A percentile compares a stretch with the other conserved stretches of the same genome.
These are phyloP conservation scores for Perognathus longimembris DNA, from an alignment of 2,113 vertebrate species.

Conservation along the genomic window DNA sequence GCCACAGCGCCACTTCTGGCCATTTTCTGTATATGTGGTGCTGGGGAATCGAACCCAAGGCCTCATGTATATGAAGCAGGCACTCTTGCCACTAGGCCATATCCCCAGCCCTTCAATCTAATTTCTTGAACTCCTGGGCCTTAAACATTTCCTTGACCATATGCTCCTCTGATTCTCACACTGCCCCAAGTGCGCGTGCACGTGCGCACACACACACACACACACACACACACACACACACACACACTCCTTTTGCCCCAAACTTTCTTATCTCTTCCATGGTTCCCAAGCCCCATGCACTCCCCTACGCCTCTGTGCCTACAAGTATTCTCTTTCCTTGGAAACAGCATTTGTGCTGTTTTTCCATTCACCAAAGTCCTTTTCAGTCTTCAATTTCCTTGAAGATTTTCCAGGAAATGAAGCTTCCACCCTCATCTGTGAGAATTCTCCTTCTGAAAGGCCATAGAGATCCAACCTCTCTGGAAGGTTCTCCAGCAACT, in stretches of 20 bases:
- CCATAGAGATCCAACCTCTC: background rate
- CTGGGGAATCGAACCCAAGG: no score
- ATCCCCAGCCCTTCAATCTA: no score
- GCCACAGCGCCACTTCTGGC: no score
- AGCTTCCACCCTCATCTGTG: background rate
- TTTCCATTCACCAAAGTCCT: background rate
- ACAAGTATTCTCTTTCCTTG: background rate
- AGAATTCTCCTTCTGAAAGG: background rate
- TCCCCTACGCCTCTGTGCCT: background rate
- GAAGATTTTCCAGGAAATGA: constrained; percentile 7
- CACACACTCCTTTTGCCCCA: no score
- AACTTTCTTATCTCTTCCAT: background rate
- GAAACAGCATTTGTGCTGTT: background rate
- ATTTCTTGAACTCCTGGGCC: constrained; percentile 75
- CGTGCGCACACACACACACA: no score
- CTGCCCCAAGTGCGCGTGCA: no score
- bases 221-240: background rate
- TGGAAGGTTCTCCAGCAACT: background rate
- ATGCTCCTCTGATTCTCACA: constrained; percentile 45
- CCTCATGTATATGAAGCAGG: no score
- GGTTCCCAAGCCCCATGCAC: background rate
- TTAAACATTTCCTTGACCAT: constrained; percentile 68
- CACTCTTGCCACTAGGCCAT: no score
- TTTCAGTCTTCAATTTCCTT: background rate
- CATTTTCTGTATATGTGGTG: no score